These are phyloP conservation scores for Orchesella cincta DNA, from an alignment of 1,140 invertebrate species.

Conservation along the genomic window DNA sequence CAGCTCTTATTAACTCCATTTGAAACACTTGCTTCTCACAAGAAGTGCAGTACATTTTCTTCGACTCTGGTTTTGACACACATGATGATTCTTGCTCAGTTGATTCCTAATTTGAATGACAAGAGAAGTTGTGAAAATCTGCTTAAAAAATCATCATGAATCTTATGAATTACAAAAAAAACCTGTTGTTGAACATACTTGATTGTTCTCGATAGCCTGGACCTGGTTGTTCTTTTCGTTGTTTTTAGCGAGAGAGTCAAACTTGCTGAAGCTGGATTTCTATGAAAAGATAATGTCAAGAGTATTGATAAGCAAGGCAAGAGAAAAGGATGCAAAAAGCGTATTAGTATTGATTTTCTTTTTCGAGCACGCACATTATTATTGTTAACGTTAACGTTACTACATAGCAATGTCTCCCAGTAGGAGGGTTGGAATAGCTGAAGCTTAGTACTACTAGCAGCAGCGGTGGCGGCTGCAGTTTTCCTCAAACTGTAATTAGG, in stretches of 20 bases:
- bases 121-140: too few species aligned
- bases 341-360: constrained; percentile 13
- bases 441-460: background rate
- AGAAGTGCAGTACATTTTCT: constrained; percentile 64
- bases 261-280: constrained; percentile 78
- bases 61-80: constrained; percentile 9
- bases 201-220: too few species aligned
- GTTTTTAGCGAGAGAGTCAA: constrained; percentile 63
- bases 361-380: constrained; percentile 8
- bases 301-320: constrained; percentile 30
- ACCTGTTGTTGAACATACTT: too few species aligned
- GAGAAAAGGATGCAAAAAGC: background rate
- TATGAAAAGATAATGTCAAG: constrained; percentile 53
- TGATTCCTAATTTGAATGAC: too few species aligned
- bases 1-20: constrained; percentile 90
- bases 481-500: background rate
- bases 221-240: background rate
- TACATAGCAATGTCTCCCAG: constrained; percentile 48
- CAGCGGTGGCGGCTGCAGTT: background rate
- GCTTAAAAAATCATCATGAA: too few species aligned
- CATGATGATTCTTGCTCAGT: too few species aligned
- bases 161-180: too few species aligned
- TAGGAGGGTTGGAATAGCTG: background rate
- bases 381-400: constrained; percentile 52
- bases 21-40: constrained; percentile 88